Evolutionary conservation across 2,113 vertebrate species (phyloP), one percentile per base, ranked within the genome.

Genomic region (Leuciscus idus): DNA sequence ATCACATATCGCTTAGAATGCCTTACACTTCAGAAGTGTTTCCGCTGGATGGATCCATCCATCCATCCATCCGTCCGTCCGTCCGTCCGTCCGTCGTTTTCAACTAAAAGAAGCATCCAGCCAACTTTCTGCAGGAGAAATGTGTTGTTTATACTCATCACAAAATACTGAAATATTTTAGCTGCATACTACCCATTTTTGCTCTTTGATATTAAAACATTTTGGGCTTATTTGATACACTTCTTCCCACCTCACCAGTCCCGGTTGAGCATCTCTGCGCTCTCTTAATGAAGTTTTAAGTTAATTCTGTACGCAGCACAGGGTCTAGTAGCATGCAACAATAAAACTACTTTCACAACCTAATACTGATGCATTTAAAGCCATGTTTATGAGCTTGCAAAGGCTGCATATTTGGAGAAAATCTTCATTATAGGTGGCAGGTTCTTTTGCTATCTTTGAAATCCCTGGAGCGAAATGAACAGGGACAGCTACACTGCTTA

Each of bases 381-480:
- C 4, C 75, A 80, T 59, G 78, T 85, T 85, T 79, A 80, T 72
- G 78, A 81, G 77, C 77, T 70, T 17, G 55, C 79, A 62, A 77
- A 13, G 23, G 33, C 59, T 59, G 30, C 15, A 43, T 39, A 76
- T 46, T 86, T 23, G 62, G 12, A 70, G 30, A 70, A 66, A 59
- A 72, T 43, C 66, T 84, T 81, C 77, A 81, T 79, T 87, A 75
- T 55, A 72, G 59, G 48, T 83, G 75, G 87, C 90, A 92, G 94
- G 92, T 93, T 92, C 86, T 92, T 92, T 92, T 92, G 93, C 93
- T 93, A 92, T 93, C 93, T 92, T 91, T 89, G 92, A 93, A 95
- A 92, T 95, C 94, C 92, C 94, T 92, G 92, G 94, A 94, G 94
- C 92, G 91, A 94, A 94, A 95, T 95, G 93, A 95, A 93, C 93